phyloP scores from a whole-genome alignment of 2,113 vertebrate genomes.

The Dascyllus trimaculatus region DNA sequence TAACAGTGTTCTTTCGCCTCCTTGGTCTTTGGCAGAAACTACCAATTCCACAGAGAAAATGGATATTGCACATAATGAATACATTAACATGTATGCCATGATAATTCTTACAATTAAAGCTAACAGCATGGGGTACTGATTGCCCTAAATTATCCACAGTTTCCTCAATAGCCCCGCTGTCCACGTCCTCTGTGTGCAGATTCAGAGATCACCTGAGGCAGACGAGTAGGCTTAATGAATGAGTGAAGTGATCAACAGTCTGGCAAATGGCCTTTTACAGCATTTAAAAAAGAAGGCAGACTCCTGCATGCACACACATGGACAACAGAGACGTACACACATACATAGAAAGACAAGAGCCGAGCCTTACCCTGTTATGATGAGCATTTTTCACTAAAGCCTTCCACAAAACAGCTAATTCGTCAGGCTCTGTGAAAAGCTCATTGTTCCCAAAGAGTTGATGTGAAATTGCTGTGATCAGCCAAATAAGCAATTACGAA shows the following conservation, averaged over 20 bases:
- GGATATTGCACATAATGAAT: constrained; percentile 60
- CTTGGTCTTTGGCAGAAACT: constrained; percentile 30
- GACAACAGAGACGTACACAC: background rate
- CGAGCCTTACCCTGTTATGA: constrained; percentile 22
- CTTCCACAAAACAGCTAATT: constrained; percentile 44
- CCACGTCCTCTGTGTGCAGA: constrained; percentile 42
- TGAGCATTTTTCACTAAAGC: constrained; percentile 51
- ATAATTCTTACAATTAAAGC: constrained; percentile 56
- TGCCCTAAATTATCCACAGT: constrained; percentile 63
- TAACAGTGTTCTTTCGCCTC: constrained; percentile 5
- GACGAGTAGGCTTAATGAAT: constrained; percentile 28
- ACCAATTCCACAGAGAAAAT: constrained; percentile 29
- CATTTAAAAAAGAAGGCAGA: constrained; percentile 3
- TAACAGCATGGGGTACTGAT: constrained; percentile 52
- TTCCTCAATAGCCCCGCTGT: constrained; percentile 57
- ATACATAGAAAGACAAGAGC: constrained; percentile 11
- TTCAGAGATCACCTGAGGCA: constrained; percentile 53
- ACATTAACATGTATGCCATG: constrained; percentile 53
- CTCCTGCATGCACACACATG: background rate
- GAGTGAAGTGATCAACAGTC: constrained; percentile 32
- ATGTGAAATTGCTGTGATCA: constrained; percentile 57
- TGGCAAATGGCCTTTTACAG: constrained; percentile 11
- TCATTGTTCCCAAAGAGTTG: constrained; percentile 43
- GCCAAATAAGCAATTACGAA: constrained; percentile 45
- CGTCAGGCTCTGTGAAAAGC: constrained; percentile 39